Evolutionary conservation across 2,888 invertebrate genomes (phyloP).

Genomic region (Agrochola litura): DNA sequence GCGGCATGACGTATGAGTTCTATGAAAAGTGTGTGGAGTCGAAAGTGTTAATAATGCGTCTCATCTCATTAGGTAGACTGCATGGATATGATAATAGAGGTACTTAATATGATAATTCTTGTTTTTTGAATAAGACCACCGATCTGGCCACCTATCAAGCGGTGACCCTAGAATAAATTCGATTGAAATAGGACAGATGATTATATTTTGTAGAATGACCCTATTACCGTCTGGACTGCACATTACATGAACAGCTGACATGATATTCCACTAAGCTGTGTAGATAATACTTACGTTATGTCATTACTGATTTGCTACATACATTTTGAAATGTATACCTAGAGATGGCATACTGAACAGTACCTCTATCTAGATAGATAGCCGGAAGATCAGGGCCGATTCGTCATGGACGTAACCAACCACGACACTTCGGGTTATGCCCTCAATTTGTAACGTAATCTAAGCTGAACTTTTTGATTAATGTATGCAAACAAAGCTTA

Average conservation of each 20-base stretch:
- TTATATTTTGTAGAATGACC: background rate
- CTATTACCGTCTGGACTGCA: background rate
- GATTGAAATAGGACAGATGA: background rate
- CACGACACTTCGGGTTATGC: background rate
- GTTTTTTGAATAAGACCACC: background rate
- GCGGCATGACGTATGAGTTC: no score
- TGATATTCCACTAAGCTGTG: constrained; percentile 5
- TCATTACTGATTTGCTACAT: constrained; percentile 28
- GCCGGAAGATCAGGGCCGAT: constrained; percentile 41
- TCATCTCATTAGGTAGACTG: background rate
- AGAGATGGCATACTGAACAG: background rate
- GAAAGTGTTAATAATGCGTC: no score
- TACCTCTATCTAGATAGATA: constrained; percentile 3
- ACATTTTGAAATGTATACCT: constrained; percentile 21
- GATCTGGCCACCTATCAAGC: no score
- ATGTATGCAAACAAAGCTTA: constrained; percentile 5
- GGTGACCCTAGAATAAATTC: background rate
- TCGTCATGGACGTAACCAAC: constrained; percentile 33
- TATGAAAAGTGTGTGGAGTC: no score
- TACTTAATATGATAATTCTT: background rate
- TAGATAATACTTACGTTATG: constrained; percentile 16
- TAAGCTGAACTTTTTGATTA: constrained; percentile 9
- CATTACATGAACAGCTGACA: background rate
- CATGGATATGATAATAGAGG: background rate
- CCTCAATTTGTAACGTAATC: constrained; percentile 20